Percentiles rank a stretch among this genome's conserved stretches.
Evolutionary conservation across 2,797 vertebrate genomes (phyloP).

Genomic region (Mus spretus): DNA sequence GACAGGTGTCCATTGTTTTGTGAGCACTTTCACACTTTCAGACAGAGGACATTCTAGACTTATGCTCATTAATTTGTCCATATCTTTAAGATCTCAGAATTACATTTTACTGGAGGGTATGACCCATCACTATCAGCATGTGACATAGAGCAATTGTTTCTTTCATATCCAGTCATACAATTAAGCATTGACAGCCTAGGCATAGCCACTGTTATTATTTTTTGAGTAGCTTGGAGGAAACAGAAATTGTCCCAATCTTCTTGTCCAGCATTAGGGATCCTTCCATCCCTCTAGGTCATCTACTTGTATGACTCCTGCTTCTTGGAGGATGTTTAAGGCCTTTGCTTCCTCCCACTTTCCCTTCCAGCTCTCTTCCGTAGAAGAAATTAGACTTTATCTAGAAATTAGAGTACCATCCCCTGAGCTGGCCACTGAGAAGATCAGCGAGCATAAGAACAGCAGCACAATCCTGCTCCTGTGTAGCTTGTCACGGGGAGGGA

Average conservation of each 20-base stretch:
- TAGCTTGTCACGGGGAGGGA: not conserved
- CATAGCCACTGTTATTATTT: not conserved
- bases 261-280: not conserved
- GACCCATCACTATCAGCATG: not conserved
- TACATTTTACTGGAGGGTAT: not conserved
- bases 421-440: not conserved
- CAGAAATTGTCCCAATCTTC: not conserved
- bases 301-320: not conserved
- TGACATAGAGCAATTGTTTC: constrained; percentile 2
- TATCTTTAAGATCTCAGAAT: not conserved
- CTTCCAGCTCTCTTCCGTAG: too few relatives aligned
- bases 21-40: not conserved
- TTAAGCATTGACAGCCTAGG: constrained; percentile 27
- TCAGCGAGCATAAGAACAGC: not conserved
- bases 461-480: not conserved
- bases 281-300: not conserved
- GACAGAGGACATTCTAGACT: not conserved
- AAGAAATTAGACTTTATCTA: not conserved
- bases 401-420: not conserved
- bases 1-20: not conserved
- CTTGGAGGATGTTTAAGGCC: not conserved
- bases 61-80: not conserved
- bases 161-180: not conserved
- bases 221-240: constrained; percentile 15
- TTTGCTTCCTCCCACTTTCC: not conserved